Evolutionary conservation across 2,113 vertebrate genomes (phyloP), one percentile per base, ranked within the genome.

Genomic region (Fulica atra): DNA sequence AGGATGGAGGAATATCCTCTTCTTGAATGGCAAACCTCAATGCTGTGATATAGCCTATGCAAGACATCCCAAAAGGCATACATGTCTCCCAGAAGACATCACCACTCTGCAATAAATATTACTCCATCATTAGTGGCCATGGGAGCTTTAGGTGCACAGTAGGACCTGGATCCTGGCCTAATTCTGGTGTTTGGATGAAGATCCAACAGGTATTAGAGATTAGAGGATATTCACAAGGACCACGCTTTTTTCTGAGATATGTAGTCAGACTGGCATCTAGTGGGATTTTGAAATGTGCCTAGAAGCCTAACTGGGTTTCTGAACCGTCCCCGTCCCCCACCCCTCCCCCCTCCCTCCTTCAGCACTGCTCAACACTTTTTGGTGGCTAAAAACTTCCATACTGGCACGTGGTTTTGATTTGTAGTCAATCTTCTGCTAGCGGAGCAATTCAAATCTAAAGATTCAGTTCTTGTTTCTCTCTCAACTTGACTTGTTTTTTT

Each of bases 191-290:
- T 65, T 92, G 88, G 92, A 93, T 95, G 64, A 81, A 84, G 85
- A 36, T 94, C 72, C 80, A 90, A 78, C 80, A 96, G 85, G 92
- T 95, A 93, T 83, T 93, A 81, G n/a, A 89, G 61, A 92, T 53
- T 81, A 77, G 88, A 92, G 88, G 38, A 85, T 88, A 92, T 82
- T 77, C 70, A 66, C 13, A 72, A 91, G 38, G 77, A 89, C 68
- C 59, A 85, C 10, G n/a, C n/a, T 87, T 88, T 92, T 92, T 92
- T 57, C 81, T 82, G 51, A 95, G 76, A 70, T 94, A 35, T 73
- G 88, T 95, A 96, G 94, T 81, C 85, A 94, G 93, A 95, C 90
- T 94, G 88, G 88, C 90, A 95, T 94, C 93, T 96, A 96, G 92
- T 93, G 92, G 92, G 94, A 92, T 93, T 96, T 71, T 88, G 48